Conservation (phyloP, 2,113 vertebrate species). For the Hippopotamus amphibius region DNA sequence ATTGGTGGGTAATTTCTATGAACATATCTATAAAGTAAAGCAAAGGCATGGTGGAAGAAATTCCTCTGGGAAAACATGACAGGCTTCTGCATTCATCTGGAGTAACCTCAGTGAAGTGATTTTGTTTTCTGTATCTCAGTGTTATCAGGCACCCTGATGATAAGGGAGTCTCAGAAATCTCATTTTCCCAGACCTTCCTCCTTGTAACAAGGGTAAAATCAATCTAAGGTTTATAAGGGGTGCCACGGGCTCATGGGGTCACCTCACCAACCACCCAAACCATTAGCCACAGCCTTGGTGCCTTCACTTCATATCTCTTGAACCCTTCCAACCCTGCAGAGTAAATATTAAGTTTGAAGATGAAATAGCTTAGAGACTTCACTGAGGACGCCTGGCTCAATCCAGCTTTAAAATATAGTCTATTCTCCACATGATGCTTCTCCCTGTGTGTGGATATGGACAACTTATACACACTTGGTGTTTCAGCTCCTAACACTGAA, state of each 20-base stretch:
- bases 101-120: not conserved
- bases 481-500: not conserved
- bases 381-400: not conserved
- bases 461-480: too few relatives aligned
- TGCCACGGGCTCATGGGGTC: too few relatives aligned
- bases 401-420: not conserved
- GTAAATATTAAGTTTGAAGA: not conserved
- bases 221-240: not conserved
- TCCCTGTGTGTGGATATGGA: too few relatives aligned
- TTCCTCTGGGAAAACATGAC: not conserved
- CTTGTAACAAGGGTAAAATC: rapidly evolving
- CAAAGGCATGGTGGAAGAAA: not conserved
- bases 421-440: not conserved
- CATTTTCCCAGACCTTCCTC: not conserved
- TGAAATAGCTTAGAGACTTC: not conserved
- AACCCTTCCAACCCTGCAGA: not conserved
- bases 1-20: not conserved
- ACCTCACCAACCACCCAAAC: too few relatives aligned
- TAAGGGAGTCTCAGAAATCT: not conserved
- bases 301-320: not conserved
- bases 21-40: not conserved
- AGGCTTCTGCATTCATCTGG: not conserved
- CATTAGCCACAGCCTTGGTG: not conserved
- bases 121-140: not conserved
- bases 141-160: not conserved